Base-by-base conservation (phyloP, 2,797 vertebrate genomes). In the Clarias fuscus region DNA sequence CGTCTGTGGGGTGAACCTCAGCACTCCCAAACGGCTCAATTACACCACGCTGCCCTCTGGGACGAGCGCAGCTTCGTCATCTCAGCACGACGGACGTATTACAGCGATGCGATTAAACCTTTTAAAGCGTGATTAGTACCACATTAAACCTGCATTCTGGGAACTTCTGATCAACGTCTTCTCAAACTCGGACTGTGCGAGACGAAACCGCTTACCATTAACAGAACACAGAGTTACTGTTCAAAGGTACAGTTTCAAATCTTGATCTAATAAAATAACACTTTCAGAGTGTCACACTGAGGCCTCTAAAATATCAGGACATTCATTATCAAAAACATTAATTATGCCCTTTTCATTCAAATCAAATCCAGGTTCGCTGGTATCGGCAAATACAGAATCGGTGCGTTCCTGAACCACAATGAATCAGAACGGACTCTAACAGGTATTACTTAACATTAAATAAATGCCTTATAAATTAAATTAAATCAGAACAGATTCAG, bases 1-100 rank as follows among this genome's bases (percentile, higher is more conserved):
- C 15, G 77, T 11, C 33, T 81, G 24, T 43, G 27, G 5, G 59
- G 59, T 43, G 62, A 82, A 82, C 62, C 79, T 82, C 62, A 27
- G 78, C 37, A 79, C 33, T 79, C 59, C 77, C 1, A 53, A 77
- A 53, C 53, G 22, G 59, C 77, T 79, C 77, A 5, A 43, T 65
- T 80, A 80, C 59, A 65, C 37, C 8, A 37, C 24, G 1, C 78
- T 62, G 59, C 33, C 59, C 77, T 64, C 59, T 22, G 30, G 22
- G 33, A 62, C 33, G 10, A 24, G 11, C 13, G 33, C 20, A 24
- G 15, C 78, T 43, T 65, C 14, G 22, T 81, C 40, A 65, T 20
- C 61, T 18, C 61, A 18, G 4, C 62, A 53, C 77, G 64, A 20
- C 0, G 17, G 22, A 62, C 59, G 40, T 61, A 79, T 79, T 79